phyloP scores from a whole-genome alignment of 1,140 invertebrate genomes.

The Oscheius sp. region DNA sequence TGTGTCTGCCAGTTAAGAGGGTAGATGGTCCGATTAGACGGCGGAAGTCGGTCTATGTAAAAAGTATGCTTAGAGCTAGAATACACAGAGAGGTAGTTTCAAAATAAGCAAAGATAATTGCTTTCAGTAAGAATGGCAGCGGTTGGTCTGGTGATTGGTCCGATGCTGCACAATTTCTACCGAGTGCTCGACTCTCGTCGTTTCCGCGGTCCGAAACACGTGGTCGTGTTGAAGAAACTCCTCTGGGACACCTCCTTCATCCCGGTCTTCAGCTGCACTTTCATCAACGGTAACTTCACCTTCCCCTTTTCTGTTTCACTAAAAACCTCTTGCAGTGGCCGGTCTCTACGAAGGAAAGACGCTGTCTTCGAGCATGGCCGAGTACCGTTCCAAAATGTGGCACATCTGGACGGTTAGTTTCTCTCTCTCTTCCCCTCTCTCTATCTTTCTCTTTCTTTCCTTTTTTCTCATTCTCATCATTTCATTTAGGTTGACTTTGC shows the following conservation, averaged over 20 bases:
- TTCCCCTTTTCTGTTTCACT: not conserved
- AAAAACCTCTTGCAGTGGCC: slow-evolving; percentile 16
- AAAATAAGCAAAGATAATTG: no score
- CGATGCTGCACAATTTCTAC: slow-evolving; percentile 22
- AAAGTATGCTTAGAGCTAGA: not conserved
- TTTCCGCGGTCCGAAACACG: slow-evolving; percentile 11
- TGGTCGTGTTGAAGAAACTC: slow-evolving; percentile 16
- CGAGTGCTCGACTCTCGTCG: slow-evolving; percentile 19
- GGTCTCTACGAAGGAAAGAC: slow-evolving; percentile 24
- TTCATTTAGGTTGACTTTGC: slow-evolving; percentile 28
- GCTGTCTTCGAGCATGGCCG: not conserved
- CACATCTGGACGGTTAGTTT: slow-evolving; percentile 23
- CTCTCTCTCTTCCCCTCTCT: not conserved
- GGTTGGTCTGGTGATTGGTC: slow-evolving; percentile 19
- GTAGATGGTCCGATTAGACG: not conserved
- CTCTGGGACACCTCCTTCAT: slow-evolving; percentile 30
- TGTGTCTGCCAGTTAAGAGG: not conserved
- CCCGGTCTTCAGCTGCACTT: slow-evolving; percentile 19
- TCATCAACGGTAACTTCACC: slow-evolving; percentile 14
- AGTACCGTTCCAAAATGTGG: slow-evolving; percentile 27
- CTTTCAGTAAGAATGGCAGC: slow-evolving; percentile 27
- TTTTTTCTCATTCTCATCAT: not conserved
- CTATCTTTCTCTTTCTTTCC: no score
- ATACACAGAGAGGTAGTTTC: no score
- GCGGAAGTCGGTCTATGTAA: not conserved